Conservation (phyloP, 2,888 invertebrate genomes). For the Euzophera pinguis region DNA sequence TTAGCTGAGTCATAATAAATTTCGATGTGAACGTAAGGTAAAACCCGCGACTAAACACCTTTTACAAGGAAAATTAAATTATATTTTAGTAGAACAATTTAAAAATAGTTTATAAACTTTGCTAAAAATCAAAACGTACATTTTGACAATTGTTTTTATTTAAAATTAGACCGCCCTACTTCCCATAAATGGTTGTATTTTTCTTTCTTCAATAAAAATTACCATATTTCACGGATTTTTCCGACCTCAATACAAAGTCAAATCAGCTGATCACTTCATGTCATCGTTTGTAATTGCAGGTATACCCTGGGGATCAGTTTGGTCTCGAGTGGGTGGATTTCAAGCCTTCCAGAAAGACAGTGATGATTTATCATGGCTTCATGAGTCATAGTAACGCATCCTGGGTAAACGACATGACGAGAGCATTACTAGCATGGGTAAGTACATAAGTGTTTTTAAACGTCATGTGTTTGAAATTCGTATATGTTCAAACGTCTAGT, state of each 20-base stretch:
- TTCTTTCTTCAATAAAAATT: too few relatives aligned
- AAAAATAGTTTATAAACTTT: too few relatives aligned
- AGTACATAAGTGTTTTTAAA: constrained; percentile 15
- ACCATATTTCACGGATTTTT: too few relatives aligned
- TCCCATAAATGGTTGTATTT: too few relatives aligned
- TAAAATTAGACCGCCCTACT: too few relatives aligned
- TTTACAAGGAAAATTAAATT: background rate
- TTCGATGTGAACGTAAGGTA: background rate
- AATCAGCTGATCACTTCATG: too few relatives aligned
- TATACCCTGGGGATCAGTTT: constrained; percentile 66
- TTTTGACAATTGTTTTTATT: too few relatives aligned
- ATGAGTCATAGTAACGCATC: constrained; percentile 78
- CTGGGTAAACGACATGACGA: constrained; percentile 81
- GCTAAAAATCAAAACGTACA: too few relatives aligned
- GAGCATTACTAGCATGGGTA: constrained; percentile 79
- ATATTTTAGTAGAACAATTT: background rate
- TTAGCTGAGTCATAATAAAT: background rate
- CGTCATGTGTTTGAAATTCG: too few relatives aligned
- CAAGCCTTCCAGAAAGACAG: constrained; percentile 69
- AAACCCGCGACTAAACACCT: background rate
- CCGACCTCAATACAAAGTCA: too few relatives aligned
- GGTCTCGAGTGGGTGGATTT: constrained; percentile 81
- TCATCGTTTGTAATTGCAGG: too few relatives aligned
- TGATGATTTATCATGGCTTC: constrained; percentile 83
- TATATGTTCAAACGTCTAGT: too few relatives aligned